Conservation (phyloP, 1,140 invertebrate species). For the Teleogryllus occipitalis region DNA sequence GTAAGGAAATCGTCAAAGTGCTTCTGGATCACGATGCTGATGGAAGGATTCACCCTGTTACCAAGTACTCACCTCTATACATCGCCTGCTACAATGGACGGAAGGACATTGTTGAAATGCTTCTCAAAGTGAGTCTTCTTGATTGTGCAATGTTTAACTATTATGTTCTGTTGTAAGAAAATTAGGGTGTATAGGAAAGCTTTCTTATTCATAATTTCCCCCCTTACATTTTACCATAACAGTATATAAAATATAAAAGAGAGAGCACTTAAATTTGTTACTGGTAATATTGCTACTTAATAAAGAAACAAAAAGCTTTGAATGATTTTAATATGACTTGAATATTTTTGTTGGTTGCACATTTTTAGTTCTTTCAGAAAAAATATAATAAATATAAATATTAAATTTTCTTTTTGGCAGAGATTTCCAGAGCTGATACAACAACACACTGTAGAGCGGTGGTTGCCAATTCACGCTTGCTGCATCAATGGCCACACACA, state of each 20-base stretch:
- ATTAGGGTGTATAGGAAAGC: neutral
- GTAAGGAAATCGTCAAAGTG: slow-evolving; percentile 66
- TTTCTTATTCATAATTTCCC: too few relatives aligned
- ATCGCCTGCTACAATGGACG: slow-evolving; percentile 82
- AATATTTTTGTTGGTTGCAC: too few relatives aligned
- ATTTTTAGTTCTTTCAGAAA: too few relatives aligned
- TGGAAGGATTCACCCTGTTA: slow-evolving; percentile 76
- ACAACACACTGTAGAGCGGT: slow-evolving; percentile 80
- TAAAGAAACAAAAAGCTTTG: too few relatives aligned
- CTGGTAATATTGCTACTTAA: too few relatives aligned
- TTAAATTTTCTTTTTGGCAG: slow-evolving; percentile 29
- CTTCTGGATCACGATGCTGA: slow-evolving; percentile 77
- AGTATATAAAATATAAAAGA: too few relatives aligned
- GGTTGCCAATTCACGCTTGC: slow-evolving; percentile 87
- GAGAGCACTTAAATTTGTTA: too few relatives aligned
- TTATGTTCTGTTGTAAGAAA: neutral
- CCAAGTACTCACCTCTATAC: slow-evolving; percentile 87
- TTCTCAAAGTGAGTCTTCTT: slow-evolving; percentile 44
- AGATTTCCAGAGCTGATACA: slow-evolving; percentile 53
- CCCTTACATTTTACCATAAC: too few relatives aligned
- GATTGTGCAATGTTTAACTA: neutral
- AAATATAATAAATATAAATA: too few relatives aligned
- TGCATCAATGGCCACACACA: slow-evolving; percentile 76
- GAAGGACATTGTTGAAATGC: slow-evolving; percentile 66
- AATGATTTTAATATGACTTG: too few relatives aligned